phyloP scores from a whole-genome alignment of 2,113 vertebrate genomes.

The Emydura subglobosa region DNA sequence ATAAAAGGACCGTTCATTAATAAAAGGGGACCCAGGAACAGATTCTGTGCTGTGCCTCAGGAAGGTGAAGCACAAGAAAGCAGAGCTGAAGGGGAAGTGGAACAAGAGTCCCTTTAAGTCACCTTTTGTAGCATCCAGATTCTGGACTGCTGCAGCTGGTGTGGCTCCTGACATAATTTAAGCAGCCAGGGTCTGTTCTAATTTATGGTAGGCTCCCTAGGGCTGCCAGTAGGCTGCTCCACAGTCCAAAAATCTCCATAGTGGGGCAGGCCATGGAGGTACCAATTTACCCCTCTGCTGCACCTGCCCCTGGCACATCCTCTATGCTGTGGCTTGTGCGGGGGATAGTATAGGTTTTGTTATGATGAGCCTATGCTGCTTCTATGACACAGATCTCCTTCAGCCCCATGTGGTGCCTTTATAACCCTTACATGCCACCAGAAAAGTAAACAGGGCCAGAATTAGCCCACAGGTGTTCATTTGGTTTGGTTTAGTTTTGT shows the following conservation, averaged over 20 bases:
- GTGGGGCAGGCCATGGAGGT: neutral
- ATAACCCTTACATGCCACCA: neutral
- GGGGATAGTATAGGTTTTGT: accelerated
- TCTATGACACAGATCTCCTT: neutral
- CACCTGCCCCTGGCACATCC: accelerated
- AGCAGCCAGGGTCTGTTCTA: neutral
- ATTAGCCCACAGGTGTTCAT: neutral
- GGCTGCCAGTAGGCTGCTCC: neutral
- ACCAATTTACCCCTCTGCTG: neutral
- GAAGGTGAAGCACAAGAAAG: neutral
- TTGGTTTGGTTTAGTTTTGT: neutral
- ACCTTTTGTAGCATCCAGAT: accelerated
- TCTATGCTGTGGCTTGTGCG: accelerated
- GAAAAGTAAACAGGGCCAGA: neutral
- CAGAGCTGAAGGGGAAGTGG: neutral
- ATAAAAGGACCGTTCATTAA: neutral
- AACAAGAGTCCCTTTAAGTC: neutral
- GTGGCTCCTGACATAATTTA: neutral
- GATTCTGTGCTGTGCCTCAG: neutral
- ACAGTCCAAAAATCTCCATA: accelerated
- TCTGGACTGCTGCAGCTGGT: accelerated
- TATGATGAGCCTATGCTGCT: neutral
- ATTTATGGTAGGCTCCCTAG: neutral
- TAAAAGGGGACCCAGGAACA: neutral
- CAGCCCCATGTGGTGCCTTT: neutral